Evolutionary conservation across 2,888 invertebrate species (phyloP), one percentile per base, ranked within the genome.

Genomic region (Diplolepis rosae): DNA sequence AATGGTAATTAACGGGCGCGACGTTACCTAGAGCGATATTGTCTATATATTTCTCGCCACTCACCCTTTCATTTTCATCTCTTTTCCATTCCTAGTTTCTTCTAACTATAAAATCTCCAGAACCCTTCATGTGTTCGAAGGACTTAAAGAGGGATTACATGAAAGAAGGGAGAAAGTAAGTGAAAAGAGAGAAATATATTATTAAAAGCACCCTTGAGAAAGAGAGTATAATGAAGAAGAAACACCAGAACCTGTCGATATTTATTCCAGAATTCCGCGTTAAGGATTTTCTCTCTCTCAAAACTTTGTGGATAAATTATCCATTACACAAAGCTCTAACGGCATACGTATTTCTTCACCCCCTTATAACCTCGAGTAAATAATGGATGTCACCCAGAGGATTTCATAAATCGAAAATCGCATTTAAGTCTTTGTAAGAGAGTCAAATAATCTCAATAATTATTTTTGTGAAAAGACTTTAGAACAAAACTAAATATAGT

Each of bases 1-100:
- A 82, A 88, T 88, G 88, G 86, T 88, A 88, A 88, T 88, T 86
- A 86, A 85, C 82, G 80, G 79, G 81, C 80, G 78, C 76, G 77
- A 75, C 73, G 13, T 35, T 35, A 52, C 61, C 56, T 5, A 15
- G 28, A 51, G 61, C 51, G 52, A 66, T 66, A 66, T 51, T 32
- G 65, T 39, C 61, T 61, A 50, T 66, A 32, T 48, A 50, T 66
- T 50, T 51, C 66, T 13, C 54, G 48, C 66, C 66, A 24, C 32
- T 51, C 27, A n/a, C n/a, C 22, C 61, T 35, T 61, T 45, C 54
- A 30, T 48, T 61, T 32, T 52, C 51, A 69, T 61, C 61, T 61
- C 61, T 61, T 61, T 61, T 24, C 22, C n/a, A n/a, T n/a, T 61
- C 13, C 22, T n/a, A 39, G 61, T 61, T 61, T 22, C 35, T 61